phyloP scores from a whole-genome alignment of 2,888 invertebrate species.

The Nomada fabriciana region DNA sequence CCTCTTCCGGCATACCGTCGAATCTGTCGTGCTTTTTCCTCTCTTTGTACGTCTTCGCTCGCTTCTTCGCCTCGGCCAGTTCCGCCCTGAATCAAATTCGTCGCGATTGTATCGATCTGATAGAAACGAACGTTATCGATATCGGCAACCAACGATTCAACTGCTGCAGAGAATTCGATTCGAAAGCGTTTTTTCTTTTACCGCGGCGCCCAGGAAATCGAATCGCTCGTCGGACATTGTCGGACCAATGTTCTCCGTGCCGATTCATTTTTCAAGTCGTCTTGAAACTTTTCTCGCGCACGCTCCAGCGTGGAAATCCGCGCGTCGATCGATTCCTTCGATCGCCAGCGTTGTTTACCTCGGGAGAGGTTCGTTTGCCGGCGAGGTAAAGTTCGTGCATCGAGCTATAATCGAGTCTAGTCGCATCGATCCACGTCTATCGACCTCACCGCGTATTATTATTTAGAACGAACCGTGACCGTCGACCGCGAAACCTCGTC shows the following conservation, averaged over 20 bases:
- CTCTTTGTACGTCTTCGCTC: conserved; percentile 88
- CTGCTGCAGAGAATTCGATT: neutral
- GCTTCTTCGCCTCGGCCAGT: conserved; percentile 83
- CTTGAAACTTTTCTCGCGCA: too few relatives aligned
- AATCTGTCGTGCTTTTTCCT: conserved; percentile 97
- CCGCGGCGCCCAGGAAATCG: too few relatives aligned
- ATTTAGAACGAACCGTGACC: conserved; percentile 41
- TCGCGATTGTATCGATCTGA: neutral
- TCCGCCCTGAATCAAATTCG: conserved; percentile 80
- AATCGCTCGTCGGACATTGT: too few relatives aligned
- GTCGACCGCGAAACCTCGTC: conserved; percentile 39
- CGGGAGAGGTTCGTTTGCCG: neutral
- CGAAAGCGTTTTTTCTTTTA: too few relatives aligned
- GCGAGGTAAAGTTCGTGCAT: conserved; percentile 10
- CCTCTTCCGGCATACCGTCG: conserved; percentile 98
- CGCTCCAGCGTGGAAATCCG: neutral
- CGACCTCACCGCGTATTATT: conserved; percentile 41
- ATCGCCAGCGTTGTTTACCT: conserved; percentile 3
- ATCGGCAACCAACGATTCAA: neutral
- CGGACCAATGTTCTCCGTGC: too few relatives aligned
- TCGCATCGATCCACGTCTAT: conserved; percentile 53
- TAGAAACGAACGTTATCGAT: neutral
- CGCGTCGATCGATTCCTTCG: neutral
- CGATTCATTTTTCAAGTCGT: too few relatives aligned
- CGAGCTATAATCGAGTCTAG: conserved; percentile 41